Conservation (phyloP, 1,140 invertebrate species). For the Trissolcus basalis region DNA sequence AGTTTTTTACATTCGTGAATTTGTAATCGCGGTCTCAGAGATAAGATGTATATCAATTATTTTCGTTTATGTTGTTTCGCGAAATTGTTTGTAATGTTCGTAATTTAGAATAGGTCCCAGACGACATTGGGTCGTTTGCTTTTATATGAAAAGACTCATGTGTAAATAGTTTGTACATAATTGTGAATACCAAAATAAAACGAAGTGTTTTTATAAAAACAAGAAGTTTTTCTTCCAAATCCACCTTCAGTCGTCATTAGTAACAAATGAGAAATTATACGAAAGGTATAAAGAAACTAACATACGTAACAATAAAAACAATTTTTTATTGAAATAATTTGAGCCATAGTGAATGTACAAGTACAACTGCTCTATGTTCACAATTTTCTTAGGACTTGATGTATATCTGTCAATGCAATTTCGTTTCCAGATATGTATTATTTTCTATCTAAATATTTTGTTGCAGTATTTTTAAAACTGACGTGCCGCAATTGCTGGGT, state of each 20-base stretch:
- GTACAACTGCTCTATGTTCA: background rate
- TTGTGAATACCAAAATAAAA: slow-evolving; percentile 2
- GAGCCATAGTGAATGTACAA: slow-evolving; percentile 2
- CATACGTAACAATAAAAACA: slow-evolving; percentile 5
- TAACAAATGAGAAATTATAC: too few relatives aligned
- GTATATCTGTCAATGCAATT: background rate
- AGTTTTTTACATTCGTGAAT: too few relatives aligned
- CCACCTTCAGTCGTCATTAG: too few relatives aligned
- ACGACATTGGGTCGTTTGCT: background rate
- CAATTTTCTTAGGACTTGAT: background rate
- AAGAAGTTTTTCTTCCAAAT: too few relatives aligned
- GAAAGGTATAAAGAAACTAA: too few relatives aligned
- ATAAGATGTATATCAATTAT: too few relatives aligned
- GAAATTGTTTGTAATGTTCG: too few relatives aligned
- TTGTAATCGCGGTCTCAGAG: too few relatives aligned
- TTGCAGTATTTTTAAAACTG: too few relatives aligned
- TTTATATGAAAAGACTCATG: slow-evolving; percentile 3
- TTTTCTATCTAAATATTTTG: background rate
- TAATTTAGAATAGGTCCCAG: too few relatives aligned
- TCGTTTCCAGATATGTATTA: slow-evolving; percentile 2
- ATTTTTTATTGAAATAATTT: slow-evolving; percentile 8
- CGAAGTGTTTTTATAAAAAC: background rate
- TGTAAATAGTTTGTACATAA: slow-evolving; percentile 3
- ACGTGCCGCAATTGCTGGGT: too few relatives aligned
- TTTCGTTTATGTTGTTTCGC: too few relatives aligned